These are phyloP conservation scores for Stomatorhinus ivindoensis DNA, from an alignment of 2,113 vertebrate genomes.

Conservation along the genomic window DNA sequence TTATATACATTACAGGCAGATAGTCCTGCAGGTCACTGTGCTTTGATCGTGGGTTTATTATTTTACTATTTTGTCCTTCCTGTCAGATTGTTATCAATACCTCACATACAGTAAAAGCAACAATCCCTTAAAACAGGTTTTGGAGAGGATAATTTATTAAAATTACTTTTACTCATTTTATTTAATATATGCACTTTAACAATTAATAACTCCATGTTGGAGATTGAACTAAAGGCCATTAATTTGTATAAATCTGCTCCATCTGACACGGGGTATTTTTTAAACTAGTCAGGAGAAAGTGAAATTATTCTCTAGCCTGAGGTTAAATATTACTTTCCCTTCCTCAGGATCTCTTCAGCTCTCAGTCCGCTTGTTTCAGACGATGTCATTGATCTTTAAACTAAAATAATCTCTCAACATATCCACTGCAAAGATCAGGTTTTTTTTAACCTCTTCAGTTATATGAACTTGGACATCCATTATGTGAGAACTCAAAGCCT, in stretches of 20 bases:
- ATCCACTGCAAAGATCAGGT: neutral
- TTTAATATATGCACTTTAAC: constrained; percentile 77
- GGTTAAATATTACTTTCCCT: constrained; percentile 65
- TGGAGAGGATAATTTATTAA: constrained; percentile 68
- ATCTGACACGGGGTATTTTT: constrained; percentile 68
- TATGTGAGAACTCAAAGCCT: constrained; percentile 39
- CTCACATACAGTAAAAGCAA: constrained; percentile 34
- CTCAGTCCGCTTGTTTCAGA: constrained; percentile 47
- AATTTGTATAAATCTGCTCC: constrained; percentile 72
- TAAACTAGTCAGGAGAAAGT: constrained; percentile 70
- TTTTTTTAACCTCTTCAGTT: constrained; percentile 25
- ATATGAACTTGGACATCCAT: constrained; percentile 33
- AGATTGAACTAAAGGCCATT: constrained; percentile 72
- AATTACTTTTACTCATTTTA: constrained; percentile 75
- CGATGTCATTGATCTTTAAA: constrained; percentile 58
- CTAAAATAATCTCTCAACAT: constrained; percentile 27
- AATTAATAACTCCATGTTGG: constrained; percentile 69
- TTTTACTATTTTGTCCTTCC: constrained; percentile 32
- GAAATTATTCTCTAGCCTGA: constrained; percentile 72
- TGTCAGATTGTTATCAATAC: constrained; percentile 25
- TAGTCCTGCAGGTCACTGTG: constrained; percentile 28
- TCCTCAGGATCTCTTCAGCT: constrained; percentile 53
- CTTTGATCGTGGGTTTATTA: neutral
- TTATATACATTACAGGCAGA: neutral
- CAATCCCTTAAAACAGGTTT: constrained; percentile 46